Conservation (phyloP, 1,140 invertebrate species). For the Gerris buenoi region DNA sequence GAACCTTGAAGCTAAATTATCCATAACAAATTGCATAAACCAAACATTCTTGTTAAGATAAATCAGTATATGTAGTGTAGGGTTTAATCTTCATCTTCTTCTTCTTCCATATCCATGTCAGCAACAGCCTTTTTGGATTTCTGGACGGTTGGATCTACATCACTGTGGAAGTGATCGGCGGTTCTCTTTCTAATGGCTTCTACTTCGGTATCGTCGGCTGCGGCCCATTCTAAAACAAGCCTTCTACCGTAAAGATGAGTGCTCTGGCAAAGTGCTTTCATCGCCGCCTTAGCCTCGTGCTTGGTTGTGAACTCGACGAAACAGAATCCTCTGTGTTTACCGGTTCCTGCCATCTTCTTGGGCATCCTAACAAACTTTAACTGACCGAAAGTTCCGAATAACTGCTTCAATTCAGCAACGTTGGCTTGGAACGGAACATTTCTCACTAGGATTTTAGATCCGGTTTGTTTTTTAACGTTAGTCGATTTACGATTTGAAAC, state of each 20-base stretch:
- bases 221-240: slow-evolving; percentile 92
- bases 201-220: slow-evolving; percentile 51
- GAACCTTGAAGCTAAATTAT: too few relatives aligned
- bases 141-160: background rate
- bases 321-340: slow-evolving; percentile 84
- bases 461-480: slow-evolving; percentile 52
- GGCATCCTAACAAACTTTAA: slow-evolving; percentile 81
- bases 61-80: too few relatives aligned
- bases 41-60: too few relatives aligned
- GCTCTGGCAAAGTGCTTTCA: slow-evolving; percentile 80
- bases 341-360: slow-evolving; percentile 65
- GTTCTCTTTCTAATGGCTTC: slow-evolving; percentile 71
- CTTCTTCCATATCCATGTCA: background rate
- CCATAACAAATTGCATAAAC: too few relatives aligned
- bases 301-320: slow-evolving; percentile 87
- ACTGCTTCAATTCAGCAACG: slow-evolving; percentile 68
- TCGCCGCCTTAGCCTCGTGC: slow-evolving; percentile 89
- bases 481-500: slow-evolving; percentile 35
- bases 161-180: slow-evolving; percentile 44
- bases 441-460: slow-evolving; percentile 79
- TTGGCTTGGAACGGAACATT: slow-evolving; percentile 96
- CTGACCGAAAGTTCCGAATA: slow-evolving; percentile 91
- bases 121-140: background rate
- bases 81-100: too few relatives aligned
- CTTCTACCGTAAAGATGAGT: slow-evolving; percentile 94